Evolutionary conservation across 2,888 invertebrate species (phyloP).

Genomic region (Rhingia campestris): DNA sequence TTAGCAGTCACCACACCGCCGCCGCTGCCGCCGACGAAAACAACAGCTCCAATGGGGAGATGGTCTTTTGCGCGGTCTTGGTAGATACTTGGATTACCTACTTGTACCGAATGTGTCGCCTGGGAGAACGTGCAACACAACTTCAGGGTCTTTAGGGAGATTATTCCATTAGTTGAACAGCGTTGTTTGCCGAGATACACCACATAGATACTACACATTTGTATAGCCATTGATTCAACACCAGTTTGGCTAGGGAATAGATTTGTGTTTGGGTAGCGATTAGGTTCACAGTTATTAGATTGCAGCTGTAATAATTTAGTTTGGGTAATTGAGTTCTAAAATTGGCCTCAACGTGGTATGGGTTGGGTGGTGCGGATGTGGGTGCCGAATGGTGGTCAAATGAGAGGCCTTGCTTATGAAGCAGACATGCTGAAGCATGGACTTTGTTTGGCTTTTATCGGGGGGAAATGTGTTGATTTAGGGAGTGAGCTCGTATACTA

Average conservation of each 20-base stretch:
- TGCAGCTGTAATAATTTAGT: slow-evolving; percentile 74
- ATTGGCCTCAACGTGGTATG: slow-evolving; percentile 34
- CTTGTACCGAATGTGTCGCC: slow-evolving; percentile 58
- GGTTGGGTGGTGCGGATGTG: background rate
- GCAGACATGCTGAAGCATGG: background rate
- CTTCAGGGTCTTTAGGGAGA: slow-evolving; percentile 72
- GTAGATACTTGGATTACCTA: slow-evolving; percentile 8
- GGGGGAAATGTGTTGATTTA: slow-evolving; percentile 59
- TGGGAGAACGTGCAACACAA: slow-evolving; percentile 51
- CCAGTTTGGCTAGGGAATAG: slow-evolving; percentile 35
- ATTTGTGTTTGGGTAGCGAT: slow-evolving; percentile 73
- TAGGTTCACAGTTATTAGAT: slow-evolving; percentile 74
- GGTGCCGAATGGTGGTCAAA: background rate
- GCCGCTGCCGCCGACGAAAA: slow-evolving; percentile 16
- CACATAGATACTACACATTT: slow-evolving; percentile 60
- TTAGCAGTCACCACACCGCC: slow-evolving; percentile 59
- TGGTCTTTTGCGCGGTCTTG: slow-evolving; percentile 44
- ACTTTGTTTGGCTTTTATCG: slow-evolving; percentile 32
- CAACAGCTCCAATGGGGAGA: slow-evolving; percentile 37
- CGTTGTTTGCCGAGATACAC: slow-evolving; percentile 62
- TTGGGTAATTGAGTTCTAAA: slow-evolving; percentile 73
- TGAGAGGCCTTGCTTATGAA: slow-evolving; percentile 1
- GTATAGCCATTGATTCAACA: slow-evolving; percentile 51
- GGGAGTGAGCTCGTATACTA: slow-evolving; percentile 29
- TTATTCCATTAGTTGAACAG: slow-evolving; percentile 70